These are phyloP conservation scores for Nycticebus coucang DNA, from an alignment of 2,113 vertebrate species.

Conservation along the genomic window DNA sequence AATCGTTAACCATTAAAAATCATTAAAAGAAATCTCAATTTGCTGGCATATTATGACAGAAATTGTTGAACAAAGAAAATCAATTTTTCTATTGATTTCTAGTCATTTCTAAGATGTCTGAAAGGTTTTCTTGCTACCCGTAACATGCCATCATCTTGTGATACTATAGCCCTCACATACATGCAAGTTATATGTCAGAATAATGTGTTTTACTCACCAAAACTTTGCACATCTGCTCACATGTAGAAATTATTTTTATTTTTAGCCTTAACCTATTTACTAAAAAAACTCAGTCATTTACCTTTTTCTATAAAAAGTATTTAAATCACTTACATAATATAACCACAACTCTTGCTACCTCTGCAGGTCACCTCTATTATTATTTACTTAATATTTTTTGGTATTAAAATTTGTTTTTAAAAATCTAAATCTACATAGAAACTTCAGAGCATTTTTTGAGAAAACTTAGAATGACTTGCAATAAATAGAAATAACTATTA, in stretches of 20 bases:
- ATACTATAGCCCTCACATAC: background rate
- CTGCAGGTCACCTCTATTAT: background rate
- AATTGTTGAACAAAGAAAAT: background rate
- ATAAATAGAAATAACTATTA: background rate
- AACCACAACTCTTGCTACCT: background rate
- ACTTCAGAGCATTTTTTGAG: background rate
- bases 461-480: background rate
- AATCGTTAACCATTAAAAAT: background rate
- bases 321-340: background rate
- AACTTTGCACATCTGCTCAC: background rate
- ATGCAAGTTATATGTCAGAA: background rate
- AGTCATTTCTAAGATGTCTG: background rate
- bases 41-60: background rate
- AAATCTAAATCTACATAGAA: background rate
- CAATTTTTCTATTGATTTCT: background rate
- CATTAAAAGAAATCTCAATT: background rate
- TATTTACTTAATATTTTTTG: background rate
- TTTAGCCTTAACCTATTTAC: background rate
- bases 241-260: background rate
- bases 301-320: background rate
- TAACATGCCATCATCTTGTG: background rate
- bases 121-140: background rate
- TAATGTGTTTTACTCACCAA: background rate
- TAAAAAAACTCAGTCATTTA: background rate
- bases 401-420: background rate